Percentiles rank a stretch among this genome's conserved stretches.
Evolutionary conservation across 2,113 vertebrate genomes (phyloP).

Genomic region (Solea solea): DNA sequence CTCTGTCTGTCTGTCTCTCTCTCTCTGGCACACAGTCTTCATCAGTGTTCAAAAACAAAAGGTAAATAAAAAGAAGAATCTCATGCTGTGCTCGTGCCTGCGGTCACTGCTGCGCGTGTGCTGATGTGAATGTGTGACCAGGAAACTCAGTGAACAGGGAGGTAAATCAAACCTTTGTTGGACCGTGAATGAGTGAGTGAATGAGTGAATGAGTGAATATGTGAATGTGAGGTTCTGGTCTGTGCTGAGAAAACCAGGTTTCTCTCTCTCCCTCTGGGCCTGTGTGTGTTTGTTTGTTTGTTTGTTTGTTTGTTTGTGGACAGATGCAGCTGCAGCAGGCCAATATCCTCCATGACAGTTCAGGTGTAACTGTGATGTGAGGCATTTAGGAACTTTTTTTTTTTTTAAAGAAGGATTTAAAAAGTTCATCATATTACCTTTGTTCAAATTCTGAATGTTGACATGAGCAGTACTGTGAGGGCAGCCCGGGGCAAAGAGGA

Average conservation of each 20-base stretch:
- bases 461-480: no score
- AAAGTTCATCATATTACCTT: not conserved
- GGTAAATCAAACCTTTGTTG: not conserved
- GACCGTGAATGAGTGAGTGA: no score
- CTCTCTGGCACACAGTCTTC: no score
- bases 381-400: not conserved
- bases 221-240: no score
- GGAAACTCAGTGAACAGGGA: slow-evolving; percentile 11
- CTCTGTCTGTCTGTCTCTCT: not conserved
- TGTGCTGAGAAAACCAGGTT: no score
- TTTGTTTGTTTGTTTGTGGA: not conserved
- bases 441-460: no score
- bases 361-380: slow-evolving; percentile 32
- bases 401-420: no score
- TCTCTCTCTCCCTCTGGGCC: not conserved
- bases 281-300: slow-evolving; percentile 6
- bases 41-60: no score
- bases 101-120: not conserved
- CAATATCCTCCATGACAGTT: slow-evolving; percentile 27
- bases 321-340: slow-evolving; percentile 22
- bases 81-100: no score
- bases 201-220: no score
- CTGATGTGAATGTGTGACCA: slow-evolving; percentile 24
- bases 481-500: no score
- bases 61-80: no score